Evolutionary conservation across 37 sponge, comb jelly and placozoan genomes (phyloP).

Genomic region (Geodia barretti): DNA sequence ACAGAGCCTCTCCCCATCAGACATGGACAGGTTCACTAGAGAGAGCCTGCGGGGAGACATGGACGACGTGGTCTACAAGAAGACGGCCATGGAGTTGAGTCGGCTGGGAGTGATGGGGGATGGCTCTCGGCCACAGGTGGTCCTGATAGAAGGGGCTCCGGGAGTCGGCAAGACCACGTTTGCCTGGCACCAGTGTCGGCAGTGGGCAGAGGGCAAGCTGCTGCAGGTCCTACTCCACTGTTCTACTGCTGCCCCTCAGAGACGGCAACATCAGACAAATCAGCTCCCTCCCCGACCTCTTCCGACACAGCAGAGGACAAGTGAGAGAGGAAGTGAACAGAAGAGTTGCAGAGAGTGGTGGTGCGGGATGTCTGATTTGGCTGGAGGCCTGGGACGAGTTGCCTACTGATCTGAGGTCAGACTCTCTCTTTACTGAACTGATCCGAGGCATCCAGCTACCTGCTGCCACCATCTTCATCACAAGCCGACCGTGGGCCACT

Average conservation of each 20-base stretch:
- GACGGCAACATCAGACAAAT: constrained; percentile 3
- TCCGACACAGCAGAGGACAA: constrained; percentile 6
- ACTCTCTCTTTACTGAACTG: constrained; percentile 10
- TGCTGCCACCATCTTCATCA: constrained; percentile 2
- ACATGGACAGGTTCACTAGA: background rate
- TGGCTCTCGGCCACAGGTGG: background rate
- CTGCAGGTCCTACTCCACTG: constrained; percentile 10
- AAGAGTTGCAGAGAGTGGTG: background rate
- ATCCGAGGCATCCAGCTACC: constrained; percentile 15
- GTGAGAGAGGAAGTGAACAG: constrained; percentile 1
- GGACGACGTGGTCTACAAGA: constrained; percentile 3
- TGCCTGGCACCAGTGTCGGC: constrained; percentile 9
- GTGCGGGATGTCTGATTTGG: background rate
- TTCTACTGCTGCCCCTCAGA: constrained; percentile 18
- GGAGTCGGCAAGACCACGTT: constrained; percentile 29
- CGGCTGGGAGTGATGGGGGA: background rate
- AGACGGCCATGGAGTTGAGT: background rate
- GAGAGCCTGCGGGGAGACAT: background rate
- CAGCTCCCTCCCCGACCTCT: constrained; percentile 24
- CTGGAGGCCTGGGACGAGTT: constrained; percentile 30
- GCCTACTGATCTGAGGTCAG: background rate
- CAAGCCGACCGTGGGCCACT: constrained; percentile 28
- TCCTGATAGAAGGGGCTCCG: constrained; percentile 22
- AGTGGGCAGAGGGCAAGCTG: constrained; percentile 16
- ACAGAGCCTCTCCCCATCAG: background rate